phyloP scores from a whole-genome alignment of 2,888 invertebrate species.

The Synanthedon tipuliformis region DNA sequence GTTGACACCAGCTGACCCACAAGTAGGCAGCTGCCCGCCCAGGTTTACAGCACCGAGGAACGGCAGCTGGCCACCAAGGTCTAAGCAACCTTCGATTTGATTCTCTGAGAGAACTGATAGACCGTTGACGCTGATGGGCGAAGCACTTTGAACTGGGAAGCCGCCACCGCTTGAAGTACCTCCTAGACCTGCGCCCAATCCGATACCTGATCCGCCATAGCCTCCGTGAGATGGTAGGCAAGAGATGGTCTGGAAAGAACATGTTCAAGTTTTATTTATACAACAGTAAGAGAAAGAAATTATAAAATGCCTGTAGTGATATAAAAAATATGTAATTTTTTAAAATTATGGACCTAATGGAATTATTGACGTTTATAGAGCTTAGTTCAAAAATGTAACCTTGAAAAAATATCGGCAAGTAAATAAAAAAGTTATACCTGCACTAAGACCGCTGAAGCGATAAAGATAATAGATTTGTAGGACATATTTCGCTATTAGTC shows the following conservation, averaged over 20 bases:
- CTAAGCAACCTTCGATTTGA: constrained; percentile 23
- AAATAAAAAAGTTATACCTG: background rate
- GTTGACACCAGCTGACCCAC: constrained; percentile 21
- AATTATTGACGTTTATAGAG: too few relatives aligned
- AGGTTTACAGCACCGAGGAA: constrained; percentile 29
- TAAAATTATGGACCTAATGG: too few relatives aligned
- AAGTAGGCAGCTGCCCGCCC: constrained; percentile 21
- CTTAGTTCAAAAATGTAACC: too few relatives aligned
- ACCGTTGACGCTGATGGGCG: constrained; percentile 25
- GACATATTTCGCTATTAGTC: background rate
- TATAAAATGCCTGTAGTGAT: too few relatives aligned
- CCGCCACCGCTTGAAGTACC: background rate
- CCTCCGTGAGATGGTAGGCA: background rate
- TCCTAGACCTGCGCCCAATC: background rate
- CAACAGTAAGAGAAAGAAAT: too few relatives aligned
- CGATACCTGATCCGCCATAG: background rate
- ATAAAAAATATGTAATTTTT: too few relatives aligned
- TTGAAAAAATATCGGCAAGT: too few relatives aligned
- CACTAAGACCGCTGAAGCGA: background rate
- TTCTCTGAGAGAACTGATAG: constrained; percentile 25
- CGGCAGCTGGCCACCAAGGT: constrained; percentile 27
- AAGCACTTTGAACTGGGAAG: constrained; percentile 12
- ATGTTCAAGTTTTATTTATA: background rate
- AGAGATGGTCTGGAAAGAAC: background rate
- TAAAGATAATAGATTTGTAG: background rate